Conservation (phyloP, 2,888 invertebrate genomes). For the Drosophila lacicola region DNA sequence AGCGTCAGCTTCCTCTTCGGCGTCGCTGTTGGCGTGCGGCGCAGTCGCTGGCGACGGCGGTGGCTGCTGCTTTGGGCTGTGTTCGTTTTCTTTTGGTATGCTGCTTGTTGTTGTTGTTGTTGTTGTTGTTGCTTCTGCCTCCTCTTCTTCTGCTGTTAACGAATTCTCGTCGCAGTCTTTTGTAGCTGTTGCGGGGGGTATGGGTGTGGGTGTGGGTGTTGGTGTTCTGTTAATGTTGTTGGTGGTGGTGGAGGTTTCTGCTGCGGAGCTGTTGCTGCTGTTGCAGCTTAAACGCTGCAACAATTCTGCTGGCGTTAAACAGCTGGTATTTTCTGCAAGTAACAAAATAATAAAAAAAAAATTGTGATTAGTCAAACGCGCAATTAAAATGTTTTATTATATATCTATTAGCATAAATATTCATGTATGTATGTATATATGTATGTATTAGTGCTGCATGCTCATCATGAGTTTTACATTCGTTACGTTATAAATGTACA, state of each 20-base stretch:
- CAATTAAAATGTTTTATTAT: neutral
- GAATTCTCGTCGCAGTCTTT: conserved; percentile 75
- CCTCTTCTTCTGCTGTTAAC: conserved; percentile 29
- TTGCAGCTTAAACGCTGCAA: conserved; percentile 65
- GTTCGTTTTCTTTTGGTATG: conserved; percentile 67
- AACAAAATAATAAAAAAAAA: conserved; percentile 13
- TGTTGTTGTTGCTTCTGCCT: conserved; percentile 33
- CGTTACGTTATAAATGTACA: neutral
- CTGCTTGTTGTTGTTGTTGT: conserved; percentile 46
- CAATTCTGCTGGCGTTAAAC: conserved; percentile 67
- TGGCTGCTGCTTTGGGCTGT: conserved; percentile 42
- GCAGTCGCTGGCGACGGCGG: conserved; percentile 39
- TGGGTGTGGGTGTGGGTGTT: conserved; percentile 11
- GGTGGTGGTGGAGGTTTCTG: conserved; percentile 35
- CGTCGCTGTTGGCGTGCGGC: conserved; percentile 20
- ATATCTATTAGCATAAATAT: neutral
- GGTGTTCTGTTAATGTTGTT: conserved; percentile 37
- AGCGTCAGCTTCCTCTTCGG: conserved; percentile 10
- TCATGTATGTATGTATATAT: neutral
- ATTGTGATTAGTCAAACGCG: conserved; percentile 12
- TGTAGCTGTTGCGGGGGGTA: conserved; percentile 58
- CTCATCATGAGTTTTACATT: conserved; percentile 20
- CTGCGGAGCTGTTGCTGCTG: conserved; percentile 35
- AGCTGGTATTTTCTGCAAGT: conserved; percentile 65
- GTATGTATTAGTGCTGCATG: neutral